phyloP scores from a whole-genome alignment of 2,113 vertebrate genomes.

The Saccopteryx leptura region DNA sequence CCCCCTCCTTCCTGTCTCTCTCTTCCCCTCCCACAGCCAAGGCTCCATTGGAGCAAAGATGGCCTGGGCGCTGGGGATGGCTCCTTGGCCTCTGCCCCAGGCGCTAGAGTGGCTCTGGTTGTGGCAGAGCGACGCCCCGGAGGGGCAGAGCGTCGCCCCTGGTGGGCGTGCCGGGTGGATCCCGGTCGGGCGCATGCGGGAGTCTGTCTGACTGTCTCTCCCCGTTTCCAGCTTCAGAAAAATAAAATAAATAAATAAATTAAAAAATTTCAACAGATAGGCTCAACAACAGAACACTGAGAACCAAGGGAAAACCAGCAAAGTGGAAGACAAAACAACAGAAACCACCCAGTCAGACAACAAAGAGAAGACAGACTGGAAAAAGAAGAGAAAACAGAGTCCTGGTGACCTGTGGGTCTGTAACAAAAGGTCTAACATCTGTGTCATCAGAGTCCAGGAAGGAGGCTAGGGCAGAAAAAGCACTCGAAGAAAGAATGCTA shows the following conservation, averaged over 20 bases:
- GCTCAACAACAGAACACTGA: background rate
- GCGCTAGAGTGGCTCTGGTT: too few species aligned
- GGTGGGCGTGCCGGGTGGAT: too few species aligned
- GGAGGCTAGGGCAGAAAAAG: background rate
- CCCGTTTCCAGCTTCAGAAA: too few species aligned
- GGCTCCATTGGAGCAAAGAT: too few species aligned
- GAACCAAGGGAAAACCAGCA: background rate
- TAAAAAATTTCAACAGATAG: background rate
- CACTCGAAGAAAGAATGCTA: background rate
- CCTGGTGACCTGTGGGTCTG: background rate
- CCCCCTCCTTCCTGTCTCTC: too few species aligned
- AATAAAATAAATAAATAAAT: constrained; percentile 40
- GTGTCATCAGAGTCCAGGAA: background rate
- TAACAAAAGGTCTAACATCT: background rate
- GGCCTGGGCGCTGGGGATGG: too few species aligned
- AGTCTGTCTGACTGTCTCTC: too few species aligned
- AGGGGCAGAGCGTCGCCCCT: too few species aligned
- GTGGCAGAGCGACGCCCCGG: too few species aligned
- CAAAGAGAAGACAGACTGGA: background rate
- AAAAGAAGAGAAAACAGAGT: background rate
- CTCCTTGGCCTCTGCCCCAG: too few species aligned
- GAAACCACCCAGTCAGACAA: background rate
- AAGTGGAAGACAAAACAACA: background rate
- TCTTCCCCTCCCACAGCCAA: too few species aligned
- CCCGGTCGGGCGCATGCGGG: too few species aligned